Base-by-base conservation (phyloP, 2,888 invertebrate genomes). In the Alloplasta piceator region DNA sequence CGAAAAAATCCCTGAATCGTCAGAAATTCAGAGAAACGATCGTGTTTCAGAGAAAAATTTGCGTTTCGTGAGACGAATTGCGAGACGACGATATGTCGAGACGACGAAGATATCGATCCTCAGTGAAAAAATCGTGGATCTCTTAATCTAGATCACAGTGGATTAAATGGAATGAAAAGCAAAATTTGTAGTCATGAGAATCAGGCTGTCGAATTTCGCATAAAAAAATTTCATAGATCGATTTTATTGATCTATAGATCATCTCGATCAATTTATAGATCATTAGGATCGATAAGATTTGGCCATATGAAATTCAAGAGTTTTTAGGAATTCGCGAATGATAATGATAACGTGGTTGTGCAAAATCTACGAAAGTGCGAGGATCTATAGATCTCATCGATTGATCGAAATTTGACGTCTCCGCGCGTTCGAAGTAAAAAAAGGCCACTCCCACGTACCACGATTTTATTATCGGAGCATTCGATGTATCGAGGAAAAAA, bases 91-190 rank as follows among this genome's bases (percentile, higher is more conserved):
- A 82, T 26, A 26, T 82, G 82, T 71, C 82, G 82, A 82, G 75
- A 61, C 74, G 61, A 52, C 78, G 82, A 67, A 71, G 82, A 78
- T 75, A 82, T 61, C 82, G 82, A 75, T 82, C 75, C 36, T 75
- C 82, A 71, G 78, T 82, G 78, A 82, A 60, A 70, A 71, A 66
- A 52, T 26, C 63, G 56, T 16, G 41, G 5, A 39, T 48, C 6
- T 14, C 12, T 67, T 43, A 38, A 48, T 7, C 38, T 48, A 26
- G 41, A 58, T 60, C 56, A 12, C 39, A 3, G 0, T 6, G 4
- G 10, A 1, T 39, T 0, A n/a, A 67, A 72, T 64, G 68, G 58
- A 68, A 56, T 38, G 26, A 16, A 68, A 58, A 64, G 9, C 16
- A n/a, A 12, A 26, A 56, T 66, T 48, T 48, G 10, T 52, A 64